Percentiles rank a stretch among this genome's conserved stretches.
phyloP scores from a whole-genome alignment of 2,113 vertebrate species.

The Danio rerio region DNA sequence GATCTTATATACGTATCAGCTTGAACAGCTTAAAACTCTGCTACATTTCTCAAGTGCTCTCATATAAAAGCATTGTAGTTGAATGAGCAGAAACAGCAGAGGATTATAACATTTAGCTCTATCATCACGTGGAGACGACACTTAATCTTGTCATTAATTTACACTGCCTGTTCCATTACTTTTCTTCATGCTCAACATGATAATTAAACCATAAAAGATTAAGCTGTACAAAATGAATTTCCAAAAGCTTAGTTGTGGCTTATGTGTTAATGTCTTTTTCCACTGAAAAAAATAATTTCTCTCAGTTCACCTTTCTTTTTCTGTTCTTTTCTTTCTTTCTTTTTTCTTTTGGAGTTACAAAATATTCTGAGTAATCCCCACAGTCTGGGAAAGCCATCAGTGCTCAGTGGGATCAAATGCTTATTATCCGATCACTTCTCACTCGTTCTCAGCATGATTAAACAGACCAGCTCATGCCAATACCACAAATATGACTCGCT shows the following conservation, averaged over 20 bases:
- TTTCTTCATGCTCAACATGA: conserved; percentile 10
- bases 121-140: not conserved
- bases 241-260: not conserved
- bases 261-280: conserved; percentile 16
- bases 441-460: not conserved
- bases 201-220: not conserved
- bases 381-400: conserved; percentile 33
- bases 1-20: not conserved
- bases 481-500: not conserved
- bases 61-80: not conserved
- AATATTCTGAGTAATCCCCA: not conserved
- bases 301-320: not conserved
- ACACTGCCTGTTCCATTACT: too few relatives aligned
- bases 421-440: conserved; percentile 8
- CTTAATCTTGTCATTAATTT: conserved; percentile 11
- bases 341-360: not conserved
- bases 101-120: not conserved
- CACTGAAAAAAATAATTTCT: not conserved
- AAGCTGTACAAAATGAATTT: not conserved
- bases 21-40: not conserved
- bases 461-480: not conserved
- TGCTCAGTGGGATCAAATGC: not conserved
- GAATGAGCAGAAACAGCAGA: not conserved
- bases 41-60: not conserved
- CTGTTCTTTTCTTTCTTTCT: not conserved